These are phyloP conservation scores for Eutolmus rufibarbis DNA, from an alignment of 2,888 invertebrate genomes.

Conservation along the genomic window DNA sequence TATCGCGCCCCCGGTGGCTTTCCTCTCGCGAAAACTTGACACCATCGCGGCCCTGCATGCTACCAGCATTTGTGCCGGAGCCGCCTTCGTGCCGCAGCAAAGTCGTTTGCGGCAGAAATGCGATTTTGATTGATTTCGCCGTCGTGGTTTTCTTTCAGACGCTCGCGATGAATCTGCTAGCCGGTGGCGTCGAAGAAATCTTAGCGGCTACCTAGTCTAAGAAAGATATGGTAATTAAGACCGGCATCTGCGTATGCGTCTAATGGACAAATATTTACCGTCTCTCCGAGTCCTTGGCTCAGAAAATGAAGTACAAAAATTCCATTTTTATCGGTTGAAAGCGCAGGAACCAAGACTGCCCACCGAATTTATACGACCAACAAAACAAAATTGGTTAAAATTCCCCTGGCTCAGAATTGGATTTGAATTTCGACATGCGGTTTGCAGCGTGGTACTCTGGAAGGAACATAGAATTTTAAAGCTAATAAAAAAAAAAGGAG, in stretches of 20 bases:
- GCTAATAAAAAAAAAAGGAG: too few species aligned
- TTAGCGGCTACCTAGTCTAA: not conserved
- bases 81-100: slow-evolving; percentile 22
- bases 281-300: not conserved
- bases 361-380: too few species aligned
- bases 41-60: slow-evolving; percentile 10
- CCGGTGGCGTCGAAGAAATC: not conserved
- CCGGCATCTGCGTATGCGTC: slow-evolving; percentile 7
- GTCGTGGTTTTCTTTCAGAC: slow-evolving; percentile 1
- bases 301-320: not conserved
- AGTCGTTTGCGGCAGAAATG: slow-evolving; percentile 13
- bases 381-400: too few species aligned
- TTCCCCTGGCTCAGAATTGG: too few species aligned
- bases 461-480: too few species aligned
- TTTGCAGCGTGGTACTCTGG: too few species aligned
- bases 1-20: not conserved
- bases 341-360: too few species aligned
- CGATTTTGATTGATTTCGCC: slow-evolving; percentile 36
- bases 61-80: slow-evolving; percentile 1
- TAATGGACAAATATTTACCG: slow-evolving; percentile 30
- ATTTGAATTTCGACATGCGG: too few species aligned
- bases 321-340: too few species aligned
- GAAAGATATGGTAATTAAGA: slow-evolving; percentile 35
- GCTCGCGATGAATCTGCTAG: not conserved
- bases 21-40: slow-evolving; percentile 14